Evolutionary conservation across 2,797 vertebrate species (phyloP), one percentile per base, ranked within the genome.

Genomic region (Columba guinea): DNA sequence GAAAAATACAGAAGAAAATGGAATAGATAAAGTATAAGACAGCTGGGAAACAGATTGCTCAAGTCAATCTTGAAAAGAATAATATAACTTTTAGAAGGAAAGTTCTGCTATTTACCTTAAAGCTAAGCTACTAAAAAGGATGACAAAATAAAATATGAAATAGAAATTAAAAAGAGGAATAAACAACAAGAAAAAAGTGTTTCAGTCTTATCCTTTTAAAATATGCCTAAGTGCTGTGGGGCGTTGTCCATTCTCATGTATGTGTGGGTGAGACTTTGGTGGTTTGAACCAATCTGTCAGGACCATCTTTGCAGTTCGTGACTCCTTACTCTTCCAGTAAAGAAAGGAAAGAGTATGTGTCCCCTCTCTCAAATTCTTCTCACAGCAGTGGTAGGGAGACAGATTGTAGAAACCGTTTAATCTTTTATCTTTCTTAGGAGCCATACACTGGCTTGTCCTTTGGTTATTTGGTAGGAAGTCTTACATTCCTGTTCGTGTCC

Each of bases 271-370:
- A 74, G 32, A 71, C 27, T 70, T 48, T 4, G 52, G 49, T 80
- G 44, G 18, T 48, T 67, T 90, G 78, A 69, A 74, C 5, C 69
- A 15, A 28, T 35, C n/a, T 74, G 22, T 70, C 7, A 37, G 64
- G 59, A 63, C 14, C 34, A 52, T 67, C 44, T 68, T 81, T 62
- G 44, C 7, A 15, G 60, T 75, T 77, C 67, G 20, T 69, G 37
- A 52, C 20, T 89, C 7, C 17, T 37, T 17, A 41, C 35, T 39
- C 44, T 70, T 51, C 35, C 35, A 26, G 6, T 55, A 69, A 67
- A 28, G 39, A 32, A n/a, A 32, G 17, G 39, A 32, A n/a, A 32
- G 17, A 39, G 21, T 5, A 0, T 0, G 2, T 59, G n/a, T 26
- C 10, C 16, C 26, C 30, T 17, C 51, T 82, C 21, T 59, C 21